Conservation (phyloP, 2,888 invertebrate species). For the Pherbina coryleti region DNA sequence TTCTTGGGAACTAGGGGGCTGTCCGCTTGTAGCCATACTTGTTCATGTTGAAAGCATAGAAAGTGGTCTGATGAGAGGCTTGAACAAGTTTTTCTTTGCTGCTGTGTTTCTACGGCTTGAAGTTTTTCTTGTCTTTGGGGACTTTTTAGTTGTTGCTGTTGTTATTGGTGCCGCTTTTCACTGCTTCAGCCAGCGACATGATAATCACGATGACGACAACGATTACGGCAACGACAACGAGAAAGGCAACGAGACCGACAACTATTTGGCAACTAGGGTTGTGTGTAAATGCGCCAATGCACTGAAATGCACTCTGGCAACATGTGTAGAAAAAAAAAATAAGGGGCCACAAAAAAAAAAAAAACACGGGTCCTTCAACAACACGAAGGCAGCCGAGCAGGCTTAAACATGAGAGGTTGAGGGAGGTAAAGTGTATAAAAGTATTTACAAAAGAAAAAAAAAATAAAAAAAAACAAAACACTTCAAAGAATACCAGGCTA, state of each 20-base stretch:
- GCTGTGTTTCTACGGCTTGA: constrained; percentile 20
- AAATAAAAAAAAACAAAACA: background rate
- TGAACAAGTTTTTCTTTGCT: constrained; percentile 37
- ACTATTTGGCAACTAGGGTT: constrained; percentile 36
- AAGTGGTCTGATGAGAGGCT: constrained; percentile 32
- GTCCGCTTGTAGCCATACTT: background rate
- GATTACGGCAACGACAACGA: background rate
- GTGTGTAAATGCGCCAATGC: constrained; percentile 45
- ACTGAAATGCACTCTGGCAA: constrained; percentile 38
- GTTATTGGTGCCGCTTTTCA: constrained; percentile 32
- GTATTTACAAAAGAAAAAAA: background rate
- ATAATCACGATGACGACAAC: background rate
- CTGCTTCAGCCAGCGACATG: constrained; percentile 2
- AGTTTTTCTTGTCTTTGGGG: constrained; percentile 15
- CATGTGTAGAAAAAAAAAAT: background rate
- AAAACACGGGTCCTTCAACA: background rate
- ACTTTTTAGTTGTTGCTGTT: constrained; percentile 32
- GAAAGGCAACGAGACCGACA: background rate
- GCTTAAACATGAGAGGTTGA: background rate
- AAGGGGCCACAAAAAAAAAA: background rate
- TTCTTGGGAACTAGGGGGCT: background rate
- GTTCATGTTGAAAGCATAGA: constrained; percentile 30
- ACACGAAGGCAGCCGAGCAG: background rate
- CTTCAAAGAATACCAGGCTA: background rate
- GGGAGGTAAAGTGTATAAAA: background rate